phyloP scores from a whole-genome alignment of 2,888 invertebrate genomes.

The Terebella lapidaria region DNA sequence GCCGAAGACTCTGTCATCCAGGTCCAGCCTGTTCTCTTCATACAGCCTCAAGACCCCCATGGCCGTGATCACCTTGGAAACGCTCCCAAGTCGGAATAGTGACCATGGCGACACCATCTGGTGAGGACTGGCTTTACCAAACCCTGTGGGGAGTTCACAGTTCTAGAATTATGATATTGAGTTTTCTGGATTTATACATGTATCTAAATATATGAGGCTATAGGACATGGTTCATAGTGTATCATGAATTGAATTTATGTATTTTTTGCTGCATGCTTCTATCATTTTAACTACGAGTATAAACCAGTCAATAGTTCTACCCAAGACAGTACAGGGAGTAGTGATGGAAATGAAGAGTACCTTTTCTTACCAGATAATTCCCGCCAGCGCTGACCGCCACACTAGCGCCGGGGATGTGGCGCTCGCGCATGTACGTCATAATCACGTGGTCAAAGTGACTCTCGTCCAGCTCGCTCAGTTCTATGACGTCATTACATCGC shows the following conservation, averaged over 20 bases:
- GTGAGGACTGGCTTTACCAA: constrained; percentile 18
- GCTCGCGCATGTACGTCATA: constrained; percentile 23
- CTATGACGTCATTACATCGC: too few relatives aligned
- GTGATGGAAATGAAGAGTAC: too few relatives aligned
- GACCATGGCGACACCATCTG: constrained; percentile 25
- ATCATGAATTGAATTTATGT: not conserved
- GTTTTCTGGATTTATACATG: too few relatives aligned
- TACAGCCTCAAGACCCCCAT: constrained; percentile 19
- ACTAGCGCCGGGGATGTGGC: constrained; percentile 24
- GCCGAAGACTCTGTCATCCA: constrained; percentile 23
- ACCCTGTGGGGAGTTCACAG: constrained; percentile 22
- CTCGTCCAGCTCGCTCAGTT: constrained; percentile 7
- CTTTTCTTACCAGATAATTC: constrained; percentile 21
- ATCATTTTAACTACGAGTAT: too few relatives aligned
- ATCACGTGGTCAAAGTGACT: constrained; percentile 22
- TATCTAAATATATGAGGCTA: too few relatives aligned
- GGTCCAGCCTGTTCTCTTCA: constrained; percentile 16
- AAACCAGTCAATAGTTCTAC: too few relatives aligned
- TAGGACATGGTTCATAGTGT: too few relatives aligned
- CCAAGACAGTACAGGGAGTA: too few relatives aligned
- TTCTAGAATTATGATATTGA: too few relatives aligned
- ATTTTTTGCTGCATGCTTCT: too few relatives aligned
- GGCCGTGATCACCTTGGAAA: constrained; percentile 25
- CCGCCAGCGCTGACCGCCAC: constrained; percentile 23
- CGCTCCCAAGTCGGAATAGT: constrained; percentile 23